Evolutionary conservation across 2,113 vertebrate species (phyloP).

Genomic region (Gymnobelideus leadbeateri): DNA sequence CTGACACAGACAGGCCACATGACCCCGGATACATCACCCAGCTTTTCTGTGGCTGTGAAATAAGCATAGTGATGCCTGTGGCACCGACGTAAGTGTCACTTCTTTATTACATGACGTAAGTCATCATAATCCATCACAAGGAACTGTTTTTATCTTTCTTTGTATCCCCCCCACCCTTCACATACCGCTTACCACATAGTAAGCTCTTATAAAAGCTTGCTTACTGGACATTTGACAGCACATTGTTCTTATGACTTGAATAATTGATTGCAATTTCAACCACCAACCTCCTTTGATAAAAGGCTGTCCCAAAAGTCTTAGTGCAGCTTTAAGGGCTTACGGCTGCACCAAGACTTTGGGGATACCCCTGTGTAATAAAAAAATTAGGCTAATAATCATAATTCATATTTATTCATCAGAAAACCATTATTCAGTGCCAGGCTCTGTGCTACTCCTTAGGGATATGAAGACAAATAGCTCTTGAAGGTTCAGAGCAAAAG

Average conservation of each 20-base stretch:
- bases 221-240: background rate
- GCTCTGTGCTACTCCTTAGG: background rate
- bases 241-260: background rate
- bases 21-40: background rate
- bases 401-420: background rate
- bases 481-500: background rate
- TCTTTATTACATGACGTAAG: background rate
- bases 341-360: background rate
- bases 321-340: too few relatives aligned
- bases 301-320: background rate
- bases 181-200: too few relatives aligned
- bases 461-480: background rate
- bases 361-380: background rate
- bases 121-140: background rate
- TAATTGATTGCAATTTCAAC: background rate
- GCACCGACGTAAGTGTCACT: background rate
- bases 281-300: background rate
- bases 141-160: background rate
- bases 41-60: background rate
- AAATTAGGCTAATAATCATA: background rate
- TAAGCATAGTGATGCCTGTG: background rate
- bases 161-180: background rate
- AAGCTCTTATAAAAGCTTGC: background rate
- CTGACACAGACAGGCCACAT: background rate
- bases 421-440: background rate